These are phyloP conservation scores for Lethenteron reissneri DNA, from an alignment of 2,113 vertebrate genomes.

Conservation along the genomic window DNA sequence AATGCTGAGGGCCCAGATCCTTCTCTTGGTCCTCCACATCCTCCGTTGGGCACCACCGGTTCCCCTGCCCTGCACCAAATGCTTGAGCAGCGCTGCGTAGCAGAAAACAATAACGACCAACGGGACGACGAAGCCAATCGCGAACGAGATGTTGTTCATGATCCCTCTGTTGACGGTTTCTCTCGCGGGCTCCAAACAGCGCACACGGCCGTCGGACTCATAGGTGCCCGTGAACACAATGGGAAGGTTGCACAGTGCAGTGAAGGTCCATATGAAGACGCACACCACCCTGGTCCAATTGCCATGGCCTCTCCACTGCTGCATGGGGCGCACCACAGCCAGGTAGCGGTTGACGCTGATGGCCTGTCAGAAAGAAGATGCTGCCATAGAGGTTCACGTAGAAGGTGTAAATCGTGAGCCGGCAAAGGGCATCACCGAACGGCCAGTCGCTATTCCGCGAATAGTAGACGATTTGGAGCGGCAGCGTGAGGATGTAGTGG, in stretches of 20 bases:
- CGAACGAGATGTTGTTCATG: slow-evolving; percentile 23
- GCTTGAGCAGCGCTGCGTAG: slow-evolving; percentile 13
- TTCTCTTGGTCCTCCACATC: too few species aligned
- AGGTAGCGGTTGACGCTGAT: slow-evolving; percentile 27
- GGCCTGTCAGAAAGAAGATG: slow-evolving; percentile 26
- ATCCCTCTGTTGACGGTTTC: not conserved
- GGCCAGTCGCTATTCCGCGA: slow-evolving; percentile 15
- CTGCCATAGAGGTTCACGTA: slow-evolving; percentile 32
- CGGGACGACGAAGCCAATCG: slow-evolving; percentile 24
- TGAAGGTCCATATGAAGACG: slow-evolving; percentile 46
- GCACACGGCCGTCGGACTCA: slow-evolving; percentile 34
- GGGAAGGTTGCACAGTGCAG: slow-evolving; percentile 38
- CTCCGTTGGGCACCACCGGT: too few species aligned
- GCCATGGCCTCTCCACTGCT: too few species aligned
- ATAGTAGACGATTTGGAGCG: slow-evolving; percentile 25
- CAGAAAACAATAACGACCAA: slow-evolving; percentile 24
- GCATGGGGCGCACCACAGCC: slow-evolving; percentile 16
- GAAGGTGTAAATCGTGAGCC: slow-evolving; percentile 22
- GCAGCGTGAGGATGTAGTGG: slow-evolving; percentile 24
- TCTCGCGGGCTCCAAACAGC: slow-evolving; percentile 44
- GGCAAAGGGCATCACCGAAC: slow-evolving; percentile 25
- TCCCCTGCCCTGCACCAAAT: too few species aligned
- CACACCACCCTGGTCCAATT: slow-evolving; percentile 21
- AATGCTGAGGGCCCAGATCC: not conserved
- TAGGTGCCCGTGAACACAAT: slow-evolving; percentile 34